These are phyloP conservation scores for Acanthosepion lycidas DNA, from an alignment of 2,888 invertebrate genomes.

Conservation along the genomic window DNA sequence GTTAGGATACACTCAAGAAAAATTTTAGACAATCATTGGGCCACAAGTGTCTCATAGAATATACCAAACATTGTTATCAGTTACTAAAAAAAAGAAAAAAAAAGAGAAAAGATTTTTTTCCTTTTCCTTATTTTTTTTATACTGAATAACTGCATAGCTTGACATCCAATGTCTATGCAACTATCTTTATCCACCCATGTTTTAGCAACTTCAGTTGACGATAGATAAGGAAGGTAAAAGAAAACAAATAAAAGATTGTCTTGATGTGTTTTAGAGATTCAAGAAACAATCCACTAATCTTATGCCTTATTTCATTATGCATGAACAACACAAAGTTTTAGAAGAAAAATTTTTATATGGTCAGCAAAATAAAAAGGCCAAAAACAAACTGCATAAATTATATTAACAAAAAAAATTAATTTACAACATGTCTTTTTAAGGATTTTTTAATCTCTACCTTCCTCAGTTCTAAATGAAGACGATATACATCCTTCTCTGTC, in stretches of 20 bases:
- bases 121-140: background rate
- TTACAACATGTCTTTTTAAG: background rate
- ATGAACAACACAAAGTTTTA: background rate
- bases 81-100: background rate
- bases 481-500: background rate
- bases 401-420: background rate
- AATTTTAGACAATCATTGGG: background rate
- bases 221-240: background rate
- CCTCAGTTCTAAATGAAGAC: background rate
- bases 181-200: background rate
- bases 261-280: background rate
- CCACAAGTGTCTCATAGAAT: background rate
- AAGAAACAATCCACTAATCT: background rate
- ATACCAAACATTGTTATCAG: background rate
- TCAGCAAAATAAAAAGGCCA: background rate
- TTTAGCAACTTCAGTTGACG: background rate
- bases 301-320: background rate
- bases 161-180: background rate
- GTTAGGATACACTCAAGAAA: background rate
- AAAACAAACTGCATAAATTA: background rate
- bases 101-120: background rate
- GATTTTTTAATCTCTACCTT: background rate
- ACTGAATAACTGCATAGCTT: background rate
- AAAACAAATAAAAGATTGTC: background rate
- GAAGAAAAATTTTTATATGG: background rate